phyloP scores from a whole-genome alignment of 2,888 invertebrate genomes.

The Galeopsomyia nigrocyanea region DNA sequence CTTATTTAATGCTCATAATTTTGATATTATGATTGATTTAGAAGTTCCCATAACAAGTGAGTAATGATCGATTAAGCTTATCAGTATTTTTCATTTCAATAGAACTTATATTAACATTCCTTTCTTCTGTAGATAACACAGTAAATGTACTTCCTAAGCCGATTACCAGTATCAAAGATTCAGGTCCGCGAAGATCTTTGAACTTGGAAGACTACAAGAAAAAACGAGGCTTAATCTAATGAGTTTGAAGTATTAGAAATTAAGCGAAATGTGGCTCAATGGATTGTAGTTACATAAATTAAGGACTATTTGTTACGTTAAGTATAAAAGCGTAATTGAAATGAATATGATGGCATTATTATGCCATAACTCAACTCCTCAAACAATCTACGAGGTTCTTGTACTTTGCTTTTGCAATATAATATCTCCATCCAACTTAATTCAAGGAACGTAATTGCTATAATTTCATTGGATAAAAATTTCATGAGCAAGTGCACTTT shows the following conservation, averaged over 20 bases:
- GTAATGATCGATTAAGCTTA: conserved; percentile 58
- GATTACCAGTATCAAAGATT: conserved; percentile 80
- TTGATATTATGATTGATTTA: conserved; percentile 94
- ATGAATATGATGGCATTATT: conserved; percentile 20
- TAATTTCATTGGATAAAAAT: not conserved
- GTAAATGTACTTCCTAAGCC: conserved; percentile 83
- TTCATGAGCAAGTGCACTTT: conserved; percentile 25
- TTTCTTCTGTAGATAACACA: conserved; percentile 74
- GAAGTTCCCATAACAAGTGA: conserved; percentile 86
- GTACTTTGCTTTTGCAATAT: conserved; percentile 38
- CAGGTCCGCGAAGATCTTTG: conserved; percentile 86
- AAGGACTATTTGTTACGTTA: conserved; percentile 35
- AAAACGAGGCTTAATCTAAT: conserved; percentile 88
- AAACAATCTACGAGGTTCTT: conserved; percentile 10
- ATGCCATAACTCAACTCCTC: conserved; percentile 23
- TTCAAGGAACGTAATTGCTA: too few species aligned
- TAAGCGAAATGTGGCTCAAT: conserved; percentile 4
- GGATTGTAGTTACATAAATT: conserved; percentile 25
- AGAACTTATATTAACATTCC: conserved; percentile 13
- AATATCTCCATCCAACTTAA: conserved; percentile 33
- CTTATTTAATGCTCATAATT: conserved; percentile 85
- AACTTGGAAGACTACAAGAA: conserved; percentile 95
- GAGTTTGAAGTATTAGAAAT: conserved; percentile 19
- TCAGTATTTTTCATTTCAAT: not conserved
- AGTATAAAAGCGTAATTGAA: conserved; percentile 32